Percentiles rank a stretch among this genome's conserved stretches.
These are phyloP conservation scores for Chesias legatella DNA, from an alignment of 2,888 invertebrate species.

Conservation along the genomic window DNA sequence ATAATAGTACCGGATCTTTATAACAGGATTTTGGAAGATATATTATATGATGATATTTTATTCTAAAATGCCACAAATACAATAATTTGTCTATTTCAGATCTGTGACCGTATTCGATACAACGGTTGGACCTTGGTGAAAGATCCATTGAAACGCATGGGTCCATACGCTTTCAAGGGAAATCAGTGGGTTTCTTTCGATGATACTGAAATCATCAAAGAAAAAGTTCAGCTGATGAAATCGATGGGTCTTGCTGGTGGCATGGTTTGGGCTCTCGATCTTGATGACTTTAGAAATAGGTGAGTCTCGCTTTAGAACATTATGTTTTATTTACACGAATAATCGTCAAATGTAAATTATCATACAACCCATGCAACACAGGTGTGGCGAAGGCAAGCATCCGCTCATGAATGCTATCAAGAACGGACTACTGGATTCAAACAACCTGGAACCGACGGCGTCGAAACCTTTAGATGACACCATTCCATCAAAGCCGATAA, in stretches of 20 bases:
- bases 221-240: conserved; percentile 89
- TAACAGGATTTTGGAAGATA: too few relatives aligned
- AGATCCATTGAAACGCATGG: conserved; percentile 88
- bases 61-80: not conserved
- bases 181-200: conserved; percentile 96
- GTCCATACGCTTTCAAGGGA: conserved; percentile 92
- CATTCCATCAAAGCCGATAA: conserved; percentile 38
- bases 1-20: too few relatives aligned
- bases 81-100: conserved; percentile 61
- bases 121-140: conserved; percentile 90
- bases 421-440: conserved; percentile 81
- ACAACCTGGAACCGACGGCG: conserved; percentile 21
- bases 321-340: not conserved
- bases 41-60: too few relatives aligned
- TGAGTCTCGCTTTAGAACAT: conserved; percentile 27
- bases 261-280: conserved; percentile 95
- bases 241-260: conserved; percentile 90
- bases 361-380: conserved; percentile 32
- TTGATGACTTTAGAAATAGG: conserved; percentile 90
- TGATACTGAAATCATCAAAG: conserved; percentile 88
- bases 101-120: conserved; percentile 89
- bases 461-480: conserved; percentile 31
- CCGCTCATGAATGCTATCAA: conserved; percentile 90
- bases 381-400: conserved; percentile 89
- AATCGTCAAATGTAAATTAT: not conserved